Conservation (phyloP, 2,113 vertebrate genomes). For the Platysternon megacephalum region DNA sequence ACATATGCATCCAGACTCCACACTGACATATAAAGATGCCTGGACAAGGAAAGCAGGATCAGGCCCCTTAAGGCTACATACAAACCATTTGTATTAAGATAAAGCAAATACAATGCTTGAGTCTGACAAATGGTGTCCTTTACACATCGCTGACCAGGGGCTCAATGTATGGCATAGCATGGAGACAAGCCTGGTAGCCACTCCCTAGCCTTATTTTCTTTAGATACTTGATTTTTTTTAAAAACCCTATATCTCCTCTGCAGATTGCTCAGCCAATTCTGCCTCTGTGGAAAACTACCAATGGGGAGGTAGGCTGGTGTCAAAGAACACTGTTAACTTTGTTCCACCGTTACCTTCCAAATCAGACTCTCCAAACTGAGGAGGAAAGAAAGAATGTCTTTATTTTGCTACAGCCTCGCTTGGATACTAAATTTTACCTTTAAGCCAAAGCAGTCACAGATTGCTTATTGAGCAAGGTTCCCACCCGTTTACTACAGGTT, state of each 20-base stretch:
- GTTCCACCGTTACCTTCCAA: constrained; percentile 77
- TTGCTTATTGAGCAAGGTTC: constrained; percentile 71
- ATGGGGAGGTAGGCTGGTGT: constrained; percentile 62
- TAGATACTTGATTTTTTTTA: constrained; percentile 20
- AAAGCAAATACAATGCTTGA: background rate
- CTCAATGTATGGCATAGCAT: background rate
- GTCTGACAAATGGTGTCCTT: constrained; percentile 53
- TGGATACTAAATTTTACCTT: constrained; percentile 67
- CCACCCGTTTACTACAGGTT: constrained; percentile 54
- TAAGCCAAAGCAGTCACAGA: constrained; percentile 78
- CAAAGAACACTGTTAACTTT: constrained; percentile 79
- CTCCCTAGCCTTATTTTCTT: constrained; percentile 54
- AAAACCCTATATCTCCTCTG: constrained; percentile 42
- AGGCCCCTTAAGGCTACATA: background rate
- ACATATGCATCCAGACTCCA: background rate
- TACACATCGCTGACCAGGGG: constrained; percentile 22
- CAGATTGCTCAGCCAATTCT: constrained; percentile 37
- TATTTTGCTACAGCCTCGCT: constrained; percentile 63
- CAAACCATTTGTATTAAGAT: background rate
- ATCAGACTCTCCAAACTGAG: background rate
- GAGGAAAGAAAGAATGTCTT: constrained; percentile 79
- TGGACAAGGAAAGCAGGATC: background rate
- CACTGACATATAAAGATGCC: background rate
- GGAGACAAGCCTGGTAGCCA: constrained; percentile 1
- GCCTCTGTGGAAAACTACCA: constrained; percentile 80